Percentiles rank a stretch among this genome's conserved stretches.
phyloP scores from a whole-genome alignment of 1,140 invertebrate species.

The Penaeus chinensis region DNA sequence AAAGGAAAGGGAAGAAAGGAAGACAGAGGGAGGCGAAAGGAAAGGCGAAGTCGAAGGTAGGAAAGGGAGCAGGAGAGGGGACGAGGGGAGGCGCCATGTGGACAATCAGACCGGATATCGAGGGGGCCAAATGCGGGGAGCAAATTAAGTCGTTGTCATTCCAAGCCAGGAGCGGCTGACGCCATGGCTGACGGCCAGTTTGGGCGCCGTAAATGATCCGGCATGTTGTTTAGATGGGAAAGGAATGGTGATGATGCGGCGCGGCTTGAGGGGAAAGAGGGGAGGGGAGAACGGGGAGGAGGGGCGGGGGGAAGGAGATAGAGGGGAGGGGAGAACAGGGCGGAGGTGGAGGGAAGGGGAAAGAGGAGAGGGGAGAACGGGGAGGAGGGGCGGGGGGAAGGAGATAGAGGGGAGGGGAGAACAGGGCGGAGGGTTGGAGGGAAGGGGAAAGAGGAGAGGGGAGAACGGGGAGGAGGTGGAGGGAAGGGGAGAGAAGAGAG shows the following conservation, averaged over 20 bases:
- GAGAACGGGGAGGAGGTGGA: background rate
- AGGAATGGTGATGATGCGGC: slow-evolving; percentile 24
- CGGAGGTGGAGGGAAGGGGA: too few species aligned
- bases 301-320: background rate
- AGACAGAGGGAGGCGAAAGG: background rate
- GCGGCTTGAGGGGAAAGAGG: background rate
- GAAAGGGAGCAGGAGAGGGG: background rate
- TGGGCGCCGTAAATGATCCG: slow-evolving; percentile 11
- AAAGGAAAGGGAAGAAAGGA: background rate
- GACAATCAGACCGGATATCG: too few species aligned
- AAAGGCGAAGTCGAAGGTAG: background rate
- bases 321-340: too few species aligned
- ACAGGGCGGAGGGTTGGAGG: too few species aligned
- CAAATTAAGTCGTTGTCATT: slow-evolving; percentile 23
- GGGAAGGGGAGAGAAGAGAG: background rate
- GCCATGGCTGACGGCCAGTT: slow-evolving; percentile 5
- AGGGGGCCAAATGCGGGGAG: background rate
- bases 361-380: too few species aligned
- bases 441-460: background rate
- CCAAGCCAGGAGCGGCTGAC: background rate
- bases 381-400: too few species aligned
- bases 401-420: too few species aligned
- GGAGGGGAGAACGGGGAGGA: background rate
- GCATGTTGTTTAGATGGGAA: slow-evolving; percentile 20
- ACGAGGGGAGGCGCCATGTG: too few species aligned